A percentile compares a stretch with the other conserved stretches of the same genome.
These are phyloP conservation scores for Hyphantria cunea DNA, from an alignment of 1,140 invertebrate genomes.

Conservation along the genomic window DNA sequence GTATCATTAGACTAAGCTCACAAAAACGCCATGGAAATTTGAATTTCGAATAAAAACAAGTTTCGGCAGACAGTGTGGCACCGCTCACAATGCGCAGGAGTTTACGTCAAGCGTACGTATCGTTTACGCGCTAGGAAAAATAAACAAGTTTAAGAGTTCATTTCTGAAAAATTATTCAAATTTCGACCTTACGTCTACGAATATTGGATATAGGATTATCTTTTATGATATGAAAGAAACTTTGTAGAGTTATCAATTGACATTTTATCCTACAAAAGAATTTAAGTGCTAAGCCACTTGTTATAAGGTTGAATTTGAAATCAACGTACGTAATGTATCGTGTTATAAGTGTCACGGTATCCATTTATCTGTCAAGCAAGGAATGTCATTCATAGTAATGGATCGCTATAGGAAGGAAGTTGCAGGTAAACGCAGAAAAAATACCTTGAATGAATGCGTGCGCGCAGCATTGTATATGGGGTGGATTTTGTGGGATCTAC, in stretches of 20 bases:
- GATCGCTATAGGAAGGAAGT: constrained; percentile 75
- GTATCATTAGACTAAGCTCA: constrained; percentile 56
- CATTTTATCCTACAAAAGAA: neutral
- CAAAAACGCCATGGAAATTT: constrained; percentile 38
- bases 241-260: constrained; percentile 28
- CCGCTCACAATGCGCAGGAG: constrained; percentile 48
- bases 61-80: constrained; percentile 67
- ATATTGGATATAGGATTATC: neutral
- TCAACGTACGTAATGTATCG: constrained; percentile 14
- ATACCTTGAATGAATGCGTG: constrained; percentile 44
- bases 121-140: constrained; percentile 52
- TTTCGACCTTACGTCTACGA: constrained; percentile 24
- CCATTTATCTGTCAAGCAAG: constrained; percentile 67
- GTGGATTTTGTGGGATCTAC: constrained; percentile 39
- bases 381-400: constrained; percentile 73
- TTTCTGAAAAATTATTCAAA: constrained; percentile 1
- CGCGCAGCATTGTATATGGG: constrained; percentile 41
- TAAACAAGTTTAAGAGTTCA: constrained; percentile 11
- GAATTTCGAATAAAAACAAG: constrained; percentile 44
- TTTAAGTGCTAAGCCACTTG: neutral
- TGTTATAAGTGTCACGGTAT: constrained; percentile 51
- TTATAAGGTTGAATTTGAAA: constrained; percentile 5
- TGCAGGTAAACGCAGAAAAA: constrained; percentile 66
- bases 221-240: constrained; percentile 22
- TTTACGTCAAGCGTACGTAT: constrained; percentile 15